Conservation (phyloP, 2,113 vertebrate genomes). For the Numenius arquata region DNA sequence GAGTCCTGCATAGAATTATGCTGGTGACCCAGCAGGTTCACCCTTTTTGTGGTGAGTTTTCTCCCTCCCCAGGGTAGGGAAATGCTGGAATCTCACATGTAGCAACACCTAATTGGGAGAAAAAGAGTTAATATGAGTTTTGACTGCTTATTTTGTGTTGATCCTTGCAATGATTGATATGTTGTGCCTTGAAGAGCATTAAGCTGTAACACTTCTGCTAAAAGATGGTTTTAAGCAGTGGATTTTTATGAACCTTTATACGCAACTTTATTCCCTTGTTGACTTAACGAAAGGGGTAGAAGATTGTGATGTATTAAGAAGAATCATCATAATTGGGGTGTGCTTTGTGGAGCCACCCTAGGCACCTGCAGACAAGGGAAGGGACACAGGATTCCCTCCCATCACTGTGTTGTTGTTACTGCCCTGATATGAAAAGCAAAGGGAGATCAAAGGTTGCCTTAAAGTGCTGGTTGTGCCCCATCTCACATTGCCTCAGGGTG, state of each 20-base stretch:
- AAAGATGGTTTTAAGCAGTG: neutral
- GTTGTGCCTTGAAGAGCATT: neutral
- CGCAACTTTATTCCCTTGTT: neutral
- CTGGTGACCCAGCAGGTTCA: neutral
- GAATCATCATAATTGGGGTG: neutral
- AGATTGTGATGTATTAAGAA: neutral
- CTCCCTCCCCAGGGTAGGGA: neutral
- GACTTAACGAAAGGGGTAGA: neutral
- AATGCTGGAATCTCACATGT: neutral
- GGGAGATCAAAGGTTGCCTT: neutral
- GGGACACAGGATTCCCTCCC: neutral
- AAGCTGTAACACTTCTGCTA: neutral
- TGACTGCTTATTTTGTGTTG: neutral
- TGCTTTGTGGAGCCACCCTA: neutral
- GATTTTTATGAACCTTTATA: neutral
- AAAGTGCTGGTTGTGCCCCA: neutral
- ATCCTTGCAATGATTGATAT: neutral
- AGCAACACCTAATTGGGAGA: neutral
- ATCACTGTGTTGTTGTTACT: accelerated
- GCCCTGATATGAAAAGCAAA: accelerated
- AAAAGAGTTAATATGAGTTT: neutral
- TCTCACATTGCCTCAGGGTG: accelerated
- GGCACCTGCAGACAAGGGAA: neutral
- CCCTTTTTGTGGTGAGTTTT: neutral
- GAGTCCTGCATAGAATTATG: accelerated